These are phyloP conservation scores for Taphrorychus bicolor DNA, from an alignment of 2,888 invertebrate genomes.

Conservation along the genomic window DNA sequence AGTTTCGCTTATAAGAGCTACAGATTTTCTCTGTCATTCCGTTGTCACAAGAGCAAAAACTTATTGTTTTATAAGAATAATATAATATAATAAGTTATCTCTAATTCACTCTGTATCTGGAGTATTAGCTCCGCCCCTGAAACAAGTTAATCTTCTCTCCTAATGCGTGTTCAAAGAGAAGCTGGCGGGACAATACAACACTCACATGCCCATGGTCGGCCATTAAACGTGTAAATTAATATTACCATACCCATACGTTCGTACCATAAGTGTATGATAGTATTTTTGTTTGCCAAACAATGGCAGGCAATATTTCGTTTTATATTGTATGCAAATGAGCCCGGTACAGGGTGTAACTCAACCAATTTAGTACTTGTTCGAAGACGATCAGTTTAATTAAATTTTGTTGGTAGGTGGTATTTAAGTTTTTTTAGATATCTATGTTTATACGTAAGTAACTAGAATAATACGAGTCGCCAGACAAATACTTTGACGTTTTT, in stretches of 20 bases:
- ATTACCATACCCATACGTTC: conserved; percentile 17
- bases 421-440: no score
- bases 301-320: conserved; percentile 22
- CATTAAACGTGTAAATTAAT: conserved; percentile 33
- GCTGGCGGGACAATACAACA: not conserved
- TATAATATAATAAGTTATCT: no score
- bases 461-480: no score
- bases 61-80: no score
- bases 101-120: no score
- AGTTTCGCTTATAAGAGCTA: no score
- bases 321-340: conserved; percentile 31
- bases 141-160: not conserved
- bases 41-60: no score
- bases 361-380: not conserved
- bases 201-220: conserved; percentile 14
- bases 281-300: conserved; percentile 35
- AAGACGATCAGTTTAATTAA: not conserved
- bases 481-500: no score
- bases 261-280: conserved; percentile 23
- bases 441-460: no score
- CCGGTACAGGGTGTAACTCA: conserved; percentile 13
- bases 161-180: not conserved
- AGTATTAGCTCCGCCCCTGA: not conserved
- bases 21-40: no score
- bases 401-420: no score